Evolutionary conservation across 2,113 vertebrate species (phyloP).

Genomic region (Cranoglanis bouderius): DNA sequence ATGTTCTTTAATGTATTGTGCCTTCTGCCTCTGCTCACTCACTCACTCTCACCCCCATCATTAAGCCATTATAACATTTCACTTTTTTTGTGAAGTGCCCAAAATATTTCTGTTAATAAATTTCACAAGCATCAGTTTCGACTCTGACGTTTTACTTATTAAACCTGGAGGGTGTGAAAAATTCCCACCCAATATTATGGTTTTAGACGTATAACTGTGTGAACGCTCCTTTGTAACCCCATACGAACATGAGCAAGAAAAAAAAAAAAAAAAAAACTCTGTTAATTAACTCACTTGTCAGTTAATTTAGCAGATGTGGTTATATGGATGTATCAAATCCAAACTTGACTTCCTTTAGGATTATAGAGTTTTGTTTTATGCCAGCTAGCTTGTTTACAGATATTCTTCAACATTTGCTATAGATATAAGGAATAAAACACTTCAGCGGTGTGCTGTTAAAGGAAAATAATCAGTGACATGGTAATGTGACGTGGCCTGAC

Average conservation of each 20-base stretch:
- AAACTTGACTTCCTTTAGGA: not conserved
- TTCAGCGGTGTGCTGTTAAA: not conserved
- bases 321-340: not conserved
- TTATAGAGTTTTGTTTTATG: not conserved
- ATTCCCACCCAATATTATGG: not conserved
- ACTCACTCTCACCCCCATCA: conserved; percentile 13
- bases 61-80: conserved; percentile 58
- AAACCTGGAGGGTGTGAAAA: not conserved
- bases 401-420: not conserved
- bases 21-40: conserved; percentile 27
- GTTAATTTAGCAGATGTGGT: not conserved
- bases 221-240: not conserved
- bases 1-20: conserved; percentile 31
- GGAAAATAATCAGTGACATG: not conserved
- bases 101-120: conserved; percentile 89
- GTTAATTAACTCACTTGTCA: not conserved
- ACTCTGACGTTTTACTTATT: conserved; percentile 5
- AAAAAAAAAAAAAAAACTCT: not conserved
- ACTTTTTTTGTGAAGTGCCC: conserved; percentile 86
- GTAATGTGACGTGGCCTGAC: not conserved
- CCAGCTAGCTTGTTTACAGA: not conserved
- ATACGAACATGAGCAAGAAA: too few species aligned
- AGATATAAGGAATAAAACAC: not conserved
- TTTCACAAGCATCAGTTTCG: conserved; percentile 83
- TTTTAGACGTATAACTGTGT: not conserved